These are phyloP conservation scores for Camponotus vicinus DNA, from an alignment of 1,140 invertebrate genomes.

Conservation along the genomic window DNA sequence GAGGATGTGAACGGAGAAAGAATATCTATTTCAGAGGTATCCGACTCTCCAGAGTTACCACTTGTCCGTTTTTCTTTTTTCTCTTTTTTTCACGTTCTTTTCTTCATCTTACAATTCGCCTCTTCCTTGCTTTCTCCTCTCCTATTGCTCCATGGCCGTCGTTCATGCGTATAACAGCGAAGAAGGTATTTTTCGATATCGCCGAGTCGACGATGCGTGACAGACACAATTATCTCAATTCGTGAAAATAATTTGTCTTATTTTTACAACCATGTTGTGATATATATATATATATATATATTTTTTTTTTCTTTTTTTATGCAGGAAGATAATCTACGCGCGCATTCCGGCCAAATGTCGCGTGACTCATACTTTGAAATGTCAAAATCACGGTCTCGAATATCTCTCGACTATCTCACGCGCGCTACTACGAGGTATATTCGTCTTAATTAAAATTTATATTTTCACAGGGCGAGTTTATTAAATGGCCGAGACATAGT, in stretches of 20 bases:
- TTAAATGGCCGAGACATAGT: conserved; percentile 51
- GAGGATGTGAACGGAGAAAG: conserved; percentile 68
- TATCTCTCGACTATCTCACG: neutral
- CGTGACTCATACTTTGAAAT: conserved; percentile 7
- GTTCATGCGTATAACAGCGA: conserved; percentile 5
- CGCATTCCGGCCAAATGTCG: neutral
- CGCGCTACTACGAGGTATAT: conserved; percentile 23
- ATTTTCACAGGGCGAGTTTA: conserved; percentile 66
- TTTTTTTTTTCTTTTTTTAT: neutral
- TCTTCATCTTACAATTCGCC: neutral
- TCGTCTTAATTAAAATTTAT: conserved; percentile 73
- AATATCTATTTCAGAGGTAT: conserved; percentile 73
- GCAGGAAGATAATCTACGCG: too few relatives aligned
- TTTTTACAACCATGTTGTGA: conserved; percentile 3
- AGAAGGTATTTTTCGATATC: conserved; percentile 41
- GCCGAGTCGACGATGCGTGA: neutral
- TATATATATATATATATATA: neutral
- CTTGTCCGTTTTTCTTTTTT: neutral
- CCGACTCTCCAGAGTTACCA: conserved; percentile 45
- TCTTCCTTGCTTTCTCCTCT: conserved; percentile 18
- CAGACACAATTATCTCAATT: conserved; percentile 35
- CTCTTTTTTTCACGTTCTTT: conserved; percentile 2
- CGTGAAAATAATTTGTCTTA: conserved; percentile 41
- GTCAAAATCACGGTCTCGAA: conserved; percentile 31
- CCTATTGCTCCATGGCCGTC: neutral